These are phyloP conservation scores for Spheniscus mendiculus DNA, from an alignment of 2,113 vertebrate species.

Conservation along the genomic window DNA sequence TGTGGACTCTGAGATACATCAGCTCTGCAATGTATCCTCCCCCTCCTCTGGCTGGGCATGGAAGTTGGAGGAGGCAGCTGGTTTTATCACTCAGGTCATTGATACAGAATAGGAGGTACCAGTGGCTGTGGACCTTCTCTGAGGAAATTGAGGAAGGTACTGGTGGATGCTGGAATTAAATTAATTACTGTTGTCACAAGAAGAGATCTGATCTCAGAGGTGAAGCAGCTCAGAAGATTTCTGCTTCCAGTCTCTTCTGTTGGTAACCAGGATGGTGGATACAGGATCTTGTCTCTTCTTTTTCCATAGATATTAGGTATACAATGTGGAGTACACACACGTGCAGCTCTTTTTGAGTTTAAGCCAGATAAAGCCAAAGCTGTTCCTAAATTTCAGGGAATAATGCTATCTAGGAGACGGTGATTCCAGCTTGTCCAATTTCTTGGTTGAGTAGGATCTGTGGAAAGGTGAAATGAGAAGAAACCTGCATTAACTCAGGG, in stretches of 20 bases:
- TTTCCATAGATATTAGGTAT: not conserved
- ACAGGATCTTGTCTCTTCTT: not conserved
- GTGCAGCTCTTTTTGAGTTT: not conserved
- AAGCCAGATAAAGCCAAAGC: not conserved
- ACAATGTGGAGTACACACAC: not conserved
- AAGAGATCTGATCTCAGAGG: not conserved
- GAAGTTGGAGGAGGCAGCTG: not conserved
- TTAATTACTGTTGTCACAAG: not conserved
- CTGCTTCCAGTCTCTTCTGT: not conserved
- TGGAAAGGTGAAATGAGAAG: not conserved
- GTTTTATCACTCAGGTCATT: not conserved
- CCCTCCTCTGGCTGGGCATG: not conserved
- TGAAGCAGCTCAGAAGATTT: not conserved
- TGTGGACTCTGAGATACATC: not conserved
- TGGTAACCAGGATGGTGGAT: not conserved
- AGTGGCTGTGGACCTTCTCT: not conserved
- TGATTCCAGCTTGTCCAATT: not conserved
- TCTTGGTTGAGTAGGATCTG: not conserved
- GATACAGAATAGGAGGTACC: not conserved
- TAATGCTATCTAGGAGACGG: not conserved
- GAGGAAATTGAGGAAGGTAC: not conserved
- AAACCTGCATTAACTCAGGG: not conserved
- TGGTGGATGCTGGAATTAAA: not conserved
- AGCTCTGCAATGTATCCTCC: not conserved
- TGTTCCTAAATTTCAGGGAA: not conserved